Evolutionary conservation across 2,113 vertebrate genomes (phyloP).

Genomic region (Calidris pugnax): DNA sequence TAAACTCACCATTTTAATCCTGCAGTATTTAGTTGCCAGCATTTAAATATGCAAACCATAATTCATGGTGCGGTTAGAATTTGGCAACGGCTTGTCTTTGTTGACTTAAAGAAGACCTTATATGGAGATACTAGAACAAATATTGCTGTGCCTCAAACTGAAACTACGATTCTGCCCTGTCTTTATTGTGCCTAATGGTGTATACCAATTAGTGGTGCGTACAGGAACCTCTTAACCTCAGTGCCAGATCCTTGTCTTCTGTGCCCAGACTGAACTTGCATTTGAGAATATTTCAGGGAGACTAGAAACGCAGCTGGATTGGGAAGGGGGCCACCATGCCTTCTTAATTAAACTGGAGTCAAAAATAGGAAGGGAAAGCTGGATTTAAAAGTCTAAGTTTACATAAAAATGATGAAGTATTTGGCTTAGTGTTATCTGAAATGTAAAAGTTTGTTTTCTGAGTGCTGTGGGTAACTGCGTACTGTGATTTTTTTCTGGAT

Average conservation of each 20-base stretch:
- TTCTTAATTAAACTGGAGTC: not conserved
- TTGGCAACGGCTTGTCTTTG: slow-evolving; percentile 31
- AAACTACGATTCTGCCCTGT: not conserved
- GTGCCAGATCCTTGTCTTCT: not conserved
- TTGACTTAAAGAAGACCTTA: slow-evolving; percentile 51
- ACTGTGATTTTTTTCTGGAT: not conserved
- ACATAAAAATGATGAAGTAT: not conserved
- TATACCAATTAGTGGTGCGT: not conserved
- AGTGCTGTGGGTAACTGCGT: not conserved
- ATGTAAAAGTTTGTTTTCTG: not conserved
- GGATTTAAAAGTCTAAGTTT: not conserved
- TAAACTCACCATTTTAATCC: not conserved
- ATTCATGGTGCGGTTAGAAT: slow-evolving; percentile 35
- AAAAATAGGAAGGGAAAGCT: not conserved
- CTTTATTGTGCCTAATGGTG: not conserved
- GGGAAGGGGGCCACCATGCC: not conserved
- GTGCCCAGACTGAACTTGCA: not conserved
- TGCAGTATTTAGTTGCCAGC: not conserved
- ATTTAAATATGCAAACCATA: slow-evolving; percentile 22
- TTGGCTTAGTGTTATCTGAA: not conserved
- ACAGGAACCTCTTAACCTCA: not conserved
- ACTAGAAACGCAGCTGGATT: not conserved
- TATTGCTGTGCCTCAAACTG: not conserved
- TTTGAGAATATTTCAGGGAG: not conserved
- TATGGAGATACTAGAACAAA: slow-evolving; percentile 27